A percentile compares a stretch with the other conserved stretches of the same genome.
Evolutionary conservation across 2,113 vertebrate species (phyloP).

Genomic region (Setophaga kirtlandii): DNA sequence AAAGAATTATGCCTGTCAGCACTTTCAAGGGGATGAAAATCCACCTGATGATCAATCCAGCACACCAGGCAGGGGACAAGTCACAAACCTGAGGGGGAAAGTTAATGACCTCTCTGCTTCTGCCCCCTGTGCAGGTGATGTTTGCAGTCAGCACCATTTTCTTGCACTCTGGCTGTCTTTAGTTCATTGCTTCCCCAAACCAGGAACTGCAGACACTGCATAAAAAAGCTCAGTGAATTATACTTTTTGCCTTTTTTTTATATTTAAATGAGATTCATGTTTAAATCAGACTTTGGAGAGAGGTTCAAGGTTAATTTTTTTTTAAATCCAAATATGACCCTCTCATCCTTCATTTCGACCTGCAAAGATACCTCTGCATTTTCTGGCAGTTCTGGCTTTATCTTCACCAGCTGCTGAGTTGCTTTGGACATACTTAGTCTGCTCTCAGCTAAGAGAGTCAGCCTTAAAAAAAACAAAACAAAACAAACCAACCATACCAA

Average conservation of each 20-base stretch:
- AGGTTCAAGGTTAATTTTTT: conserved; percentile 10
- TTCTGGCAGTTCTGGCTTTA: background rate
- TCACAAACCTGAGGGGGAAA: background rate
- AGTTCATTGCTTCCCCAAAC: background rate
- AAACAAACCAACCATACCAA: too few species aligned
- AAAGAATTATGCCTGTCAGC: background rate
- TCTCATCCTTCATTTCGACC: background rate
- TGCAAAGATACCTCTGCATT: background rate
- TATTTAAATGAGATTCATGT: conserved; percentile 12
- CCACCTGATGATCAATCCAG: background rate
- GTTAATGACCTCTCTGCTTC: background rate
- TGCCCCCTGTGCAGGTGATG: background rate
- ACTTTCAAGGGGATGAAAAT: background rate
- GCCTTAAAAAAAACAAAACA: background rate
- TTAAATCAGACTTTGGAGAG: background rate
- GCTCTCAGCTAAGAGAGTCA: background rate
- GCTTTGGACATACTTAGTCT: background rate
- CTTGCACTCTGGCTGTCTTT: background rate
- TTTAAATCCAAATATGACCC: background rate
- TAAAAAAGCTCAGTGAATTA: background rate
- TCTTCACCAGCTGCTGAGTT: background rate
- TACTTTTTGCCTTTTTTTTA: background rate
- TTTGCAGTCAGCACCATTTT: background rate
- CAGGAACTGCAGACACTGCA: background rate
- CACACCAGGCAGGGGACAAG: background rate